Evolutionary conservation across 1,140 invertebrate species (phyloP).

Genomic region (Aphaenogaster rudis): DNA sequence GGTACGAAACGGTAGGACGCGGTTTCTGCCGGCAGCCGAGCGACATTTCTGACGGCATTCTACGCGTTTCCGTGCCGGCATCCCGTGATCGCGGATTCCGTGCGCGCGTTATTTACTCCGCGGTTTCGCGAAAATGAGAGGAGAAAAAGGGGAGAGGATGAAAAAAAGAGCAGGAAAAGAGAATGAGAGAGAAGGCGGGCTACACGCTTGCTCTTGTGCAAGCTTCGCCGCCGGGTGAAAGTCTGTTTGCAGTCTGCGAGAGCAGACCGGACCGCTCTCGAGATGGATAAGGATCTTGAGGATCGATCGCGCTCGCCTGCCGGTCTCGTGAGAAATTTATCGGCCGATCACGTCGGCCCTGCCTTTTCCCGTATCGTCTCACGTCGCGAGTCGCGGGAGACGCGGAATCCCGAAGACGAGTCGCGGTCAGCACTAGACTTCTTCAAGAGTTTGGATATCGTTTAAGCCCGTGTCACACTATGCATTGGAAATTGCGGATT

Average conservation of each 20-base stretch:
- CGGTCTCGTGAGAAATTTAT: conserved; percentile 73
- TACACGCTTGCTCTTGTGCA: conserved; percentile 70
- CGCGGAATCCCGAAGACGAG: neutral
- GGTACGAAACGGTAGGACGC: conserved; percentile 22
- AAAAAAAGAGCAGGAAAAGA: conserved; percentile 7
- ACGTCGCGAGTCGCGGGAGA: conserved; percentile 9
- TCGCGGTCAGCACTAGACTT: neutral
- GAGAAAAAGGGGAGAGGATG: conserved; percentile 25
- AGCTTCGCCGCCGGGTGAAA: conserved; percentile 73
- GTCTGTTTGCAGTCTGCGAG: conserved; percentile 64
- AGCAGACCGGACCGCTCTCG: conserved; percentile 70
- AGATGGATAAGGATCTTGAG: conserved; percentile 75
- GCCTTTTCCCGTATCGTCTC: neutral
- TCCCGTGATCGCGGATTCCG: conserved; percentile 71
- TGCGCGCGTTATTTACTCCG: conserved; percentile 77
- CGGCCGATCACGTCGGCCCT: conserved; percentile 42
- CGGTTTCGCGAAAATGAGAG: conserved; percentile 76
- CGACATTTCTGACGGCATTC: conserved; percentile 77
- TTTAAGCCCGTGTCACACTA: no score
- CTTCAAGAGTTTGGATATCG: no score
- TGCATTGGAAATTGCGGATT: no score
- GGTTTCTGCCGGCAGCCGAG: conserved; percentile 29
- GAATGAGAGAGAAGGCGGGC: conserved; percentile 15
- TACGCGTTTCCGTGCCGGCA: conserved; percentile 66
- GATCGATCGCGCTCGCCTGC: conserved; percentile 71